Percentiles rank a stretch among this genome's conserved stretches.
These are phyloP conservation scores for Campoplex nolae DNA, from an alignment of 2,888 invertebrate genomes.

Conservation along the genomic window DNA sequence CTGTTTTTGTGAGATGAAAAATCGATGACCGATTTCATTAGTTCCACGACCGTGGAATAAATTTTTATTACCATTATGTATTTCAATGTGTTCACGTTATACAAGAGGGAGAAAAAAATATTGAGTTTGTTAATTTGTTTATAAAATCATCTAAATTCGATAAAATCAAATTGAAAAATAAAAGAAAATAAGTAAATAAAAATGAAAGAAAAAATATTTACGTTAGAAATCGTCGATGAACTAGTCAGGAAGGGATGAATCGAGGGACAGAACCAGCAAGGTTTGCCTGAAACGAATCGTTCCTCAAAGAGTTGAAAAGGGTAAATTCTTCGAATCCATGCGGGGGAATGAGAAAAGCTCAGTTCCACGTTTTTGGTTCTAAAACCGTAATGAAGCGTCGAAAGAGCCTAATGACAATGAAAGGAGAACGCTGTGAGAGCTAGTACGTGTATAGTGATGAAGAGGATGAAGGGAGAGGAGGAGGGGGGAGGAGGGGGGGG, in stretches of 20 bases:
- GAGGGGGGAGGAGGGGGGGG: conserved; percentile 31
- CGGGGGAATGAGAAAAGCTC: conserved; percentile 3
- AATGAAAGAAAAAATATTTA: background rate
- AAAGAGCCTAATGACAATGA: conserved; percentile 67
- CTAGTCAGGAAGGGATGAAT: conserved; percentile 16
- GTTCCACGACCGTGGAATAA: background rate
- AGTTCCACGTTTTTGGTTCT: conserved; percentile 40
- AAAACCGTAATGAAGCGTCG: conserved; percentile 66
- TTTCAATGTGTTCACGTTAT: background rate
- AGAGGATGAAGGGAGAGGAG: conserved; percentile 26
- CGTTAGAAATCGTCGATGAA: background rate
- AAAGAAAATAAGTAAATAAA: background rate
- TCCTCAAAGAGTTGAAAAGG: conserved; percentile 43
- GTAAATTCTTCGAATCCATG: conserved; percentile 21
- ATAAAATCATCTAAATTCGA: background rate
- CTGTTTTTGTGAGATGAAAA: background rate
- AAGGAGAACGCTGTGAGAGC: conserved; percentile 48
- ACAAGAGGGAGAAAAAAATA: background rate
- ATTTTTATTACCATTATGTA: background rate
- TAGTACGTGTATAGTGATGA: conserved; percentile 43
- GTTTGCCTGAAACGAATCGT: conserved; percentile 25
- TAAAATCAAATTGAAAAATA: background rate
- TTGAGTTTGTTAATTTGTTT: background rate
- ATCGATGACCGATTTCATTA: background rate
- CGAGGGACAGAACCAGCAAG: conserved; percentile 33